Evolutionary conservation across 2,113 vertebrate genomes (phyloP).

Genomic region (Mohoua ochrocephala): DNA sequence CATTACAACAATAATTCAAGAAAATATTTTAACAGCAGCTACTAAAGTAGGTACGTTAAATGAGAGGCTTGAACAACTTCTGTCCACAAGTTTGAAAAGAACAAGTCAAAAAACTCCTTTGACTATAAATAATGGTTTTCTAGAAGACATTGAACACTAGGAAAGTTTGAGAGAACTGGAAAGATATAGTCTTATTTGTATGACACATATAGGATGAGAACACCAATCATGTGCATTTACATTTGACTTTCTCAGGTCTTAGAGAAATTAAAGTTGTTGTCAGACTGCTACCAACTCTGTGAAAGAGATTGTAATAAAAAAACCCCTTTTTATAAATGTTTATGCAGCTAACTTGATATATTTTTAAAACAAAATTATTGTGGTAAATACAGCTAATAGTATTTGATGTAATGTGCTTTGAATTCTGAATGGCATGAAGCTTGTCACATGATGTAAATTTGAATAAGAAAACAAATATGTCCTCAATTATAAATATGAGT

Average conservation of each 20-base stretch:
- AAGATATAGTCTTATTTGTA: not conserved
- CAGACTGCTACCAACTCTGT: not conserved
- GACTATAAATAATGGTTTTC: slow-evolving; percentile 9
- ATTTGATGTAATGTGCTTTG: not conserved
- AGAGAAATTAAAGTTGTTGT: not conserved
- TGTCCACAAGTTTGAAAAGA: not conserved
- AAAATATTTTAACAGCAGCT: slow-evolving; percentile 23
- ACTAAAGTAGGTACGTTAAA: slow-evolving; percentile 7
- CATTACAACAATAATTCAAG: slow-evolving; percentile 25
- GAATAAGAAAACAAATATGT: not conserved
- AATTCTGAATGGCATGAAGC: not conserved
- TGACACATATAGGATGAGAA: not conserved
- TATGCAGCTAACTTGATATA: not conserved
- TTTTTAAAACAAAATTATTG: not conserved
- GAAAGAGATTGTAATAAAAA: not conserved
- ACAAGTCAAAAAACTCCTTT: not conserved
- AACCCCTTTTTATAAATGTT: not conserved
- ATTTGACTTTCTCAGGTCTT: not conserved
- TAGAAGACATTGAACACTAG: not conserved
- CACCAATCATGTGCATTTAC: not conserved
- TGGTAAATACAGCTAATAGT: not conserved
- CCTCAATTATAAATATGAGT: not conserved
- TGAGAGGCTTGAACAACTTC: slow-evolving; percentile 5
- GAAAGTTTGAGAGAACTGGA: not conserved
- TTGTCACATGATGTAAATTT: not conserved